phyloP scores from a whole-genome alignment of 2,888 invertebrate species.

The Drosophila dives region DNA sequence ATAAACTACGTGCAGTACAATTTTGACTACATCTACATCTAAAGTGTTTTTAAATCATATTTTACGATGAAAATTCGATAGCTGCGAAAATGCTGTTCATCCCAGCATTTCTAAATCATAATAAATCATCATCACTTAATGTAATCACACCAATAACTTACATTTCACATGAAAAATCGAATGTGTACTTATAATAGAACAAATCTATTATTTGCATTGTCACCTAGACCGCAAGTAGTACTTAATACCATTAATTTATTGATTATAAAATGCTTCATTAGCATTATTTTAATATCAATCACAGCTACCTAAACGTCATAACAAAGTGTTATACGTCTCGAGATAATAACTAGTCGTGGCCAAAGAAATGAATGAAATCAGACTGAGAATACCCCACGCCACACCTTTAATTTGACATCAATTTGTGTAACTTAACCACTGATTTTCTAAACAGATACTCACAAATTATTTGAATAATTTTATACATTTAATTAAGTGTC shows the following conservation, averaged over 20 bases:
- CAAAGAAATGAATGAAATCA: background rate
- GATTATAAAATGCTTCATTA: constrained; percentile 1
- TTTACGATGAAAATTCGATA: constrained; percentile 70
- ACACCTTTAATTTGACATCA: background rate
- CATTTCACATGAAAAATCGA: background rate
- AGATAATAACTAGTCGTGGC: background rate
- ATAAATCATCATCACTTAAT: background rate
- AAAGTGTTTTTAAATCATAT: constrained; percentile 62
- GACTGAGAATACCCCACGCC: background rate
- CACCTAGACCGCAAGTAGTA: constrained; percentile 14
- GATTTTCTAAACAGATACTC: background rate
- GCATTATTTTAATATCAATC: constrained; percentile 23
- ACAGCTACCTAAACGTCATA: background rate
- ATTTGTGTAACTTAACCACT: background rate
- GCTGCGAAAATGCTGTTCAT: constrained; percentile 57
- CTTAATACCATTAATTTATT: constrained; percentile 4
- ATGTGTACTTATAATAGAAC: background rate
- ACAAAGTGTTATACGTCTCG: background rate
- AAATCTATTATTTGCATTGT: background rate
- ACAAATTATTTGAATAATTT: background rate
- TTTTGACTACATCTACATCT: constrained; percentile 43
- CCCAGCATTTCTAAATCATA: constrained; percentile 58
- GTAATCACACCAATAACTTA: background rate
- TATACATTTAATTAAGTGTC: background rate
- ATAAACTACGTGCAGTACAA: constrained; percentile 58